These are phyloP conservation scores for Eupithecia subfuscata DNA, from an alignment of 2,888 invertebrate species.

Conservation along the genomic window DNA sequence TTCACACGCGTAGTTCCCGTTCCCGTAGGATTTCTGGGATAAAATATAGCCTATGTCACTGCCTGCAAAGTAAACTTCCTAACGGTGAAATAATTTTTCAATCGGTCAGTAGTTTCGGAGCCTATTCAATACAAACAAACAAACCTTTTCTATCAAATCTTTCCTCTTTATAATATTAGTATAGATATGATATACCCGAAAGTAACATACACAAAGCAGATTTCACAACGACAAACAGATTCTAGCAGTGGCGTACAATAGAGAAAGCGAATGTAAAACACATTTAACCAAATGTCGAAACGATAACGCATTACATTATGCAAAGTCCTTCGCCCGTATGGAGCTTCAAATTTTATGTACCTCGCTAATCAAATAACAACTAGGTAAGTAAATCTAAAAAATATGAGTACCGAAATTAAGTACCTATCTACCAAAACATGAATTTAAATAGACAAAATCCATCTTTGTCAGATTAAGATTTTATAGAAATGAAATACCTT, in stretches of 20 bases:
- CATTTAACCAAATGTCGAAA: not conserved
- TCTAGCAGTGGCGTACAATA: not conserved
- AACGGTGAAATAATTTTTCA: too few relatives aligned
- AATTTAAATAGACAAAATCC: not conserved
- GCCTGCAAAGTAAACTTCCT: too few relatives aligned
- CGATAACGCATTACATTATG: not conserved
- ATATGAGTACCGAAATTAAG: not conserved
- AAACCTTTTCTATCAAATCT: too few relatives aligned
- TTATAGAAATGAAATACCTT: not conserved
- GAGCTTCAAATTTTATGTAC: not conserved
- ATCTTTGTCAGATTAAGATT: not conserved
- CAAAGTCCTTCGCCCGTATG: not conserved
- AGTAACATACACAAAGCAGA: not conserved
- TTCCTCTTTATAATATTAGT: too few relatives aligned
- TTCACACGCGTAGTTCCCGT: too few relatives aligned
- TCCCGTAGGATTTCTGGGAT: too few relatives aligned
- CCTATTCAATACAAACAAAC: too few relatives aligned
- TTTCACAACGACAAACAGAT: slow-evolving; percentile 2
- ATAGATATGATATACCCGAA: not conserved
- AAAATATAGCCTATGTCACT: too few relatives aligned
- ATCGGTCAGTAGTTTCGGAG: too few relatives aligned
- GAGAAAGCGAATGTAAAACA: not conserved
- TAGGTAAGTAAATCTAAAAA: not conserved
- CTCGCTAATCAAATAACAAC: not conserved
- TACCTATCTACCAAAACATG: not conserved